Conservation (phyloP, 37 sponge, comb jelly and placozoan genomes). For the Crambe crambe region DNA sequence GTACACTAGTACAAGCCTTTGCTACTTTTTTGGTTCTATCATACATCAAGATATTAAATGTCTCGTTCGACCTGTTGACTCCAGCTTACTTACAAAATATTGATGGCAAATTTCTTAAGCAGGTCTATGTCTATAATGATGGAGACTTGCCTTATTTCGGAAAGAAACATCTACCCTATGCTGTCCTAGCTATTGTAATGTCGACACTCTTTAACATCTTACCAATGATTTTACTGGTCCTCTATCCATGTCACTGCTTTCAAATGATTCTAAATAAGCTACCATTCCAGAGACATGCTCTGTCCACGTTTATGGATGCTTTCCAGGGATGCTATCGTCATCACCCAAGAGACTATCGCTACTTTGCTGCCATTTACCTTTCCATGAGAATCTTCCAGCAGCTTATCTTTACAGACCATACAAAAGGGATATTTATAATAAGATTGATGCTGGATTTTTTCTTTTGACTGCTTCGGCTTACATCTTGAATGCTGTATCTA, state of each 20-base stretch:
- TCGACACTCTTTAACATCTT: neutral
- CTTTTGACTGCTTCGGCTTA: too few species aligned
- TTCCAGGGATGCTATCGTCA: neutral
- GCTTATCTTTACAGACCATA: conserved; percentile 35
- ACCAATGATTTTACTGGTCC: neutral
- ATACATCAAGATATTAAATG: neutral
- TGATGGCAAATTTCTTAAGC: neutral
- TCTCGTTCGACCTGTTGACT: neutral
- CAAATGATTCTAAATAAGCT: neutral
- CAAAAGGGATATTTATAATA: conserved; percentile 42
- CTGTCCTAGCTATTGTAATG: neutral
- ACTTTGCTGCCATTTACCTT: neutral
- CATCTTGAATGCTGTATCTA: too few species aligned
- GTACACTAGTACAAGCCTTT: neutral
- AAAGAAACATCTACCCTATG: conserved; percentile 14
- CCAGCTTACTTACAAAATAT: neutral
- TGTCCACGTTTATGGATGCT: neutral
- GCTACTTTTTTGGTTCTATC: conserved; percentile 2
- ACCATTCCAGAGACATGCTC: neutral
- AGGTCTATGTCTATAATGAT: neutral
- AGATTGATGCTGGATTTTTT: conserved; percentile 50
- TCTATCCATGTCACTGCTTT: conserved; percentile 17
- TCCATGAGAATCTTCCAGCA: neutral
- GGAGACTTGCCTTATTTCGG: neutral
- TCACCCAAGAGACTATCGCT: neutral